Evolutionary conservation across 2,113 vertebrate species (phyloP).

Genomic region (Noctilio leporinus): DNA sequence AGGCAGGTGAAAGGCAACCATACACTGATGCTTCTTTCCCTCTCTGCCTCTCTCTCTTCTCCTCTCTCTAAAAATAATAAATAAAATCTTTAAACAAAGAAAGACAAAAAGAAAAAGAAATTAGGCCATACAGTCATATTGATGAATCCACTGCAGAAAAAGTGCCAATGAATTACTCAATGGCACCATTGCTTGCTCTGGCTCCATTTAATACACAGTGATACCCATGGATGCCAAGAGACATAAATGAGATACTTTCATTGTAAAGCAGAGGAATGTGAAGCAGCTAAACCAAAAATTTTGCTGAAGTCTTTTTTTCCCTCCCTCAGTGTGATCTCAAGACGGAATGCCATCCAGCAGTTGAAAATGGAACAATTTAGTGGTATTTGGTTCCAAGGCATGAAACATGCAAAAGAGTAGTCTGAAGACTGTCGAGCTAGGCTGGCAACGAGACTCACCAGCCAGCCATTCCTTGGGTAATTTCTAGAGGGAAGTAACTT

Average conservation of each 20-base stretch:
- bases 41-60: too few species aligned
- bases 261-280: slow-evolving; percentile 45
- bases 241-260: slow-evolving; percentile 42
- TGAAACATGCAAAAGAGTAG: slow-evolving; percentile 57
- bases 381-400: slow-evolving; percentile 50
- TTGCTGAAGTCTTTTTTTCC: neutral
- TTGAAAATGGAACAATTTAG: slow-evolving; percentile 57
- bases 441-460: slow-evolving; percentile 13
- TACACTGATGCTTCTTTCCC: too few species aligned
- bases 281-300: slow-evolving; percentile 51
- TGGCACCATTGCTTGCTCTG: neutral
- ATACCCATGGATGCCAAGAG: neutral
- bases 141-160: neutral
- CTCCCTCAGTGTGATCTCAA: slow-evolving; percentile 38
- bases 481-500: slow-evolving; percentile 36
- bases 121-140: neutral
- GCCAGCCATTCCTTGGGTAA: neutral
- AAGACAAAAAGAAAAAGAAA: too few species aligned
- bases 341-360: slow-evolving; percentile 56
- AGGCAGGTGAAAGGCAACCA: too few species aligned
- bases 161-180: slow-evolving; percentile 12
- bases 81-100: too few species aligned
- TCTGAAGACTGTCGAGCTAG: neutral
- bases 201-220: neutral
- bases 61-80: too few species aligned